Conservation (phyloP, 2,888 invertebrate species). For the Lobophora halterata region DNA sequence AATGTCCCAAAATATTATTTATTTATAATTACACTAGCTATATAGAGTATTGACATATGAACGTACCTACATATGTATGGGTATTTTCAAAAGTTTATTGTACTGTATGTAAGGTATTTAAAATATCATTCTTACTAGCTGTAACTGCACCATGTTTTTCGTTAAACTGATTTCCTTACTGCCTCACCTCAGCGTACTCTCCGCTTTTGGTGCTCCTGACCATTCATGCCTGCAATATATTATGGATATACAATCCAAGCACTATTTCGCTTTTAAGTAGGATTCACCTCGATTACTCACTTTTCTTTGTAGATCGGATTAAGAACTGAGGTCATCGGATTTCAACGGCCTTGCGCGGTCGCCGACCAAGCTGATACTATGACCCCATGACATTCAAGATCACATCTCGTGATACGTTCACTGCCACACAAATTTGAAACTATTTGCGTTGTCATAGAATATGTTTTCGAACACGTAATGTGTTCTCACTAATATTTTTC, state of each 20-base stretch:
- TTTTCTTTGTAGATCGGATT: conserved; percentile 45
- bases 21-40: too few species aligned
- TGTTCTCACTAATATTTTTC: too few species aligned
- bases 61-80: too few species aligned
- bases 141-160: conserved; percentile 6
- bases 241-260: conserved; percentile 11
- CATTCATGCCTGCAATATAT: conserved; percentile 3
- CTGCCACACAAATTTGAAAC: conserved; percentile 30
- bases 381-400: conserved; percentile 62
- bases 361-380: conserved; percentile 66
- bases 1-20: too few species aligned
- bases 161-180: conserved; percentile 15
- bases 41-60: too few species aligned
- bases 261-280: conserved; percentile 14
- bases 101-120: not conserved
- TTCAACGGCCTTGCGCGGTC: conserved; percentile 76
- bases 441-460: too few species aligned
- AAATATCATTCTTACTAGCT: conserved; percentile 3
- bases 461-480: too few species aligned
- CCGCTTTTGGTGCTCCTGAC: conserved; percentile 7
- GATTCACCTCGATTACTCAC: conserved; percentile 37
- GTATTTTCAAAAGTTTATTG: too few species aligned
- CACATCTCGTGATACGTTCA: conserved; percentile 37
- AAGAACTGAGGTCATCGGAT: conserved; percentile 70
- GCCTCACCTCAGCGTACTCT: conserved; percentile 1